These are phyloP conservation scores for Porphyrio hochstetteri DNA, from an alignment of 2,113 vertebrate species.

Conservation along the genomic window DNA sequence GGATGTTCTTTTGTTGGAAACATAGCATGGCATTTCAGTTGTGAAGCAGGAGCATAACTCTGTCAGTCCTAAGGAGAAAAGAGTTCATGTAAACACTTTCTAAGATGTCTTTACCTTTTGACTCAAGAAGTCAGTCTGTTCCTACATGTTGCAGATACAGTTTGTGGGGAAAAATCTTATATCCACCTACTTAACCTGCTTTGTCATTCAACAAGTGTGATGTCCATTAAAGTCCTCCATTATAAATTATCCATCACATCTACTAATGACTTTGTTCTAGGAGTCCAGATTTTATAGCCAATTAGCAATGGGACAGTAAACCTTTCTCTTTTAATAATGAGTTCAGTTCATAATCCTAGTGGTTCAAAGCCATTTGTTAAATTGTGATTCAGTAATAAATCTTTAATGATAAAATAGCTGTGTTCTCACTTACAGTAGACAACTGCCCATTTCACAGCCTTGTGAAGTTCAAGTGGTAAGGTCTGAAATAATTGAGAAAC, in stretches of 20 bases:
- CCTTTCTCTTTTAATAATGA: neutral
- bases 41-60: neutral
- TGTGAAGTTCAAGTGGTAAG: neutral
- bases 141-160: neutral
- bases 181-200: neutral
- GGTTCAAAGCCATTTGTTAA: neutral
- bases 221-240: neutral
- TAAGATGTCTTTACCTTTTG: neutral
- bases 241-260: neutral
- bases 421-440: neutral
- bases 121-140: neutral
- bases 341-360: neutral
- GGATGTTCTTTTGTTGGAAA: neutral
- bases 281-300: neutral
- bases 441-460: neutral
- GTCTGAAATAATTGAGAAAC: neutral
- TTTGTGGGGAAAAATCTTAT: neutral
- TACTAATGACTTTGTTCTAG: slow-evolving; percentile 18
- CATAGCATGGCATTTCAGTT: neutral
- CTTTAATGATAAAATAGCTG: neutral
- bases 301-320: neutral
- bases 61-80: neutral
- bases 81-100: neutral
- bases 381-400: neutral
- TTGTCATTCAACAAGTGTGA: neutral